phyloP scores from a whole-genome alignment of 2,888 invertebrate genomes.

The Heliconius charithonia region DNA sequence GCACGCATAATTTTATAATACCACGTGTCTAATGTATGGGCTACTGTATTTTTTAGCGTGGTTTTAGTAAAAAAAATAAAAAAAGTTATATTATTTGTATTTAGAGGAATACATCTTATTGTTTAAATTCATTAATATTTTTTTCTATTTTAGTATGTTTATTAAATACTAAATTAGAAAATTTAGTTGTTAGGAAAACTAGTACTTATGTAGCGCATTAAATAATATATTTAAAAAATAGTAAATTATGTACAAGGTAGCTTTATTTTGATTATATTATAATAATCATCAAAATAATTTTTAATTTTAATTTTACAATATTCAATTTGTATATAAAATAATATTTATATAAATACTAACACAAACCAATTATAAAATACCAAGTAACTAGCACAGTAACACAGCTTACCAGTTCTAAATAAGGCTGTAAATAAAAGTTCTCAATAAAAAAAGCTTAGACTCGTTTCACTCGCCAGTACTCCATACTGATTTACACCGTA shows the following conservation, averaged over 20 bases:
- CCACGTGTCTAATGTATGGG: slow-evolving; percentile 49
- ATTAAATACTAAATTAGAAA: too few relatives aligned
- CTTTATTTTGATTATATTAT: too few relatives aligned
- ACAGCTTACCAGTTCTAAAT: slow-evolving; percentile 20
- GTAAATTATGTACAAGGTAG: too few relatives aligned
- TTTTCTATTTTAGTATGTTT: neutral
- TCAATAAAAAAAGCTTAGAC: slow-evolving; percentile 30
- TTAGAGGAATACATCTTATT: neutral
- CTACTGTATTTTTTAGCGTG: slow-evolving; percentile 28
- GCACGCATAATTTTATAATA: slow-evolving; percentile 48
- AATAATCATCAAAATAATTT: too few relatives aligned
- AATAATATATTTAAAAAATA: too few relatives aligned
- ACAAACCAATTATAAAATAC: neutral
- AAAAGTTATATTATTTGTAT: neutral
- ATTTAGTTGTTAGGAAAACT: too few relatives aligned
- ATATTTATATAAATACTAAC: neutral
- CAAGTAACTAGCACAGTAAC: slow-evolving; percentile 20
- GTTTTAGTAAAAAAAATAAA: neutral
- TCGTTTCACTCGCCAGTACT: slow-evolving; percentile 40
- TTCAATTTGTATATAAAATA: too few relatives aligned
- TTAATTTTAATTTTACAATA: too few relatives aligned
- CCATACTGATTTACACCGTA: slow-evolving; percentile 43
- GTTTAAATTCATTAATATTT: neutral
- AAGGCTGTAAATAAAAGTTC: slow-evolving; percentile 20
- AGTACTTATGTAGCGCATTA: too few relatives aligned